phyloP scores from a whole-genome alignment of 1,140 invertebrate genomes.

The Zaprionus ghesquierei region DNA sequence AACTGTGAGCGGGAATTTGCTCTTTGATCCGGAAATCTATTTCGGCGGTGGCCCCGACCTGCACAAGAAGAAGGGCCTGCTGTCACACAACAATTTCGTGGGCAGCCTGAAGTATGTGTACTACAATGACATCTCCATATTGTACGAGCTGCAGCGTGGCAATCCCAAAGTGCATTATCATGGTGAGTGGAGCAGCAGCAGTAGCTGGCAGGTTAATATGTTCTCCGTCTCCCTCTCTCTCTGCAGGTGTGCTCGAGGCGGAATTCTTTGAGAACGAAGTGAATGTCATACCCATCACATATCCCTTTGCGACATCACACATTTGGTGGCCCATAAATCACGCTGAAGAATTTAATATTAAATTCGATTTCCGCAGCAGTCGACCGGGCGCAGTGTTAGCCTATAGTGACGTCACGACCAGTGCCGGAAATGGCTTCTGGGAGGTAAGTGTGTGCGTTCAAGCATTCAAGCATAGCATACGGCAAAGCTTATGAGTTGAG shows the following conservation, averaged over 20 bases:
- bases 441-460: slow-evolving; percentile 87
- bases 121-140: slow-evolving; percentile 94
- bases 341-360: slow-evolving; percentile 88
- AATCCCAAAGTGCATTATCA: slow-evolving; percentile 93
- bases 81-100: slow-evolving; percentile 90
- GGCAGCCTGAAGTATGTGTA: slow-evolving; percentile 96
- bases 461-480: slow-evolving; percentile 63
- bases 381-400: slow-evolving; percentile 92
- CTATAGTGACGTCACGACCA: slow-evolving; percentile 89
- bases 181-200: slow-evolving; percentile 68
- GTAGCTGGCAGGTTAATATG: neutral
- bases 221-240: slow-evolving; percentile 43
- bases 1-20: slow-evolving; percentile 88
- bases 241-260: slow-evolving; percentile 88
- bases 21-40: slow-evolving; percentile 96
- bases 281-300: slow-evolving; percentile 94
- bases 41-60: slow-evolving; percentile 93
- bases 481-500: slow-evolving; percentile 58
- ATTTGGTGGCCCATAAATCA: slow-evolving; percentile 92
- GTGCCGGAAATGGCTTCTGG: slow-evolving; percentile 90
- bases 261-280: slow-evolving; percentile 93
- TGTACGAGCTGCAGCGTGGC: slow-evolving; percentile 92
- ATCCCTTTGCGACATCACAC: slow-evolving; percentile 94
- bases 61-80: slow-evolving; percentile 89
- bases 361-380: slow-evolving; percentile 94